phyloP scores from a whole-genome alignment of 2,113 vertebrate species.

The Capricornis sumatraensis region DNA sequence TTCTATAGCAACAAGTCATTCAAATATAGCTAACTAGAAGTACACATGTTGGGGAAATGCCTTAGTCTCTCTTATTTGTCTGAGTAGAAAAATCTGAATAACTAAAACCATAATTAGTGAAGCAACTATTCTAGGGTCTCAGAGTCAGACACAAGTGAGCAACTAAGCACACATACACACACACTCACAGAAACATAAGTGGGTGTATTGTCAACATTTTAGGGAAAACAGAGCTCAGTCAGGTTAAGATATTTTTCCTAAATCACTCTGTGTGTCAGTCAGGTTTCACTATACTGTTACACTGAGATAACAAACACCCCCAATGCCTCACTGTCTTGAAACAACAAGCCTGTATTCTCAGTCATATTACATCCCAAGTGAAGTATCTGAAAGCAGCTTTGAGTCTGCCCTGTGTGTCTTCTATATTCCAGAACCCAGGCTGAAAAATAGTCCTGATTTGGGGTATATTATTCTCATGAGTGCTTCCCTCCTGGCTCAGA shows the following conservation, averaged over 20 bases:
- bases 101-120: background rate
- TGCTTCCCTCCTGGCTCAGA: background rate
- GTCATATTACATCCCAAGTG: background rate
- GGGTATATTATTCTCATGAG: background rate
- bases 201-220: background rate
- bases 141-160: background rate
- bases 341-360: background rate
- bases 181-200: background rate
- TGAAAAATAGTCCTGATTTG: background rate
- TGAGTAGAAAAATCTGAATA: background rate
- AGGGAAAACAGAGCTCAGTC: background rate
- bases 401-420: background rate
- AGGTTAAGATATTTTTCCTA: background rate
- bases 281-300: background rate
- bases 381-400: background rate
- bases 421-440: background rate
- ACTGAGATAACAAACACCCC: background rate
- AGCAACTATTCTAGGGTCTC: background rate
- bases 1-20: slow-evolving; percentile 34
- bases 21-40: slow-evolving; percentile 46
- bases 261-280: background rate
- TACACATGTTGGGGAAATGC: background rate
- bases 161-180: background rate
- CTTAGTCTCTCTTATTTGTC: background rate
- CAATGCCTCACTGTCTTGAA: background rate